Base-by-base conservation (phyloP, 2,888 invertebrate species). In the Glaucopsyche alexis region DNA sequence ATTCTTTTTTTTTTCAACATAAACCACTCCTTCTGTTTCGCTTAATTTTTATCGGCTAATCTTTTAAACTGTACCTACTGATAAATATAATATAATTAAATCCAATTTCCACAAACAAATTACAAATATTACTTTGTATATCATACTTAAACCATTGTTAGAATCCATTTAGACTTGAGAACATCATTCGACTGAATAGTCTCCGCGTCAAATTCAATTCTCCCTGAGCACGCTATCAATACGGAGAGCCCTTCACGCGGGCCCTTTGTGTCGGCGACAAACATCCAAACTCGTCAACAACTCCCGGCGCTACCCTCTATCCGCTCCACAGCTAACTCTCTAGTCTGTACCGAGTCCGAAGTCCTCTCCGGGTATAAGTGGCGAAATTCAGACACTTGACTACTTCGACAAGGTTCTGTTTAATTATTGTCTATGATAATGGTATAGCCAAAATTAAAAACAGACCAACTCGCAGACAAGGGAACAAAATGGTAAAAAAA, bases 251-350 rank as follows among this genome's bases (percentile, higher is more conserved):
- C 60, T 60, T 13, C n/a, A 50, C 52, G 52, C 4, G 16, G 13
- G 29, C 29, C 60, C 60, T 60, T 60, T 60, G 60, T 60, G 60
- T 60, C 55, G 55, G 11, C 55, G 55, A 19, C 47, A 47, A 47
- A 47, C 60, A 29, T 60, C 60, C 7, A 60, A 60, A 13, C 29
- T 60, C 7, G 60, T 60, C 60, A 60, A 55, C 55, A 55, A 29
- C 29, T 29, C 29, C 29, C 29, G 29, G 29, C 29, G 7, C 42
- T 42, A 7, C 42, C 42, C 7, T 4, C 42, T 42, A 8, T n/a
- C 42, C 42, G 42, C 6, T 42, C 42, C 8, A 42, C 42, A 29
- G 2, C 42, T 42, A 42, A 8, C 42, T 42, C 42, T n/a, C n/a
- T n/a, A n/a, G n/a, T n/a, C n/a, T 42, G 7, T 42, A 42, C 5